phyloP scores from a whole-genome alignment of 2,113 vertebrate species.

The Sciurus niger region DNA sequence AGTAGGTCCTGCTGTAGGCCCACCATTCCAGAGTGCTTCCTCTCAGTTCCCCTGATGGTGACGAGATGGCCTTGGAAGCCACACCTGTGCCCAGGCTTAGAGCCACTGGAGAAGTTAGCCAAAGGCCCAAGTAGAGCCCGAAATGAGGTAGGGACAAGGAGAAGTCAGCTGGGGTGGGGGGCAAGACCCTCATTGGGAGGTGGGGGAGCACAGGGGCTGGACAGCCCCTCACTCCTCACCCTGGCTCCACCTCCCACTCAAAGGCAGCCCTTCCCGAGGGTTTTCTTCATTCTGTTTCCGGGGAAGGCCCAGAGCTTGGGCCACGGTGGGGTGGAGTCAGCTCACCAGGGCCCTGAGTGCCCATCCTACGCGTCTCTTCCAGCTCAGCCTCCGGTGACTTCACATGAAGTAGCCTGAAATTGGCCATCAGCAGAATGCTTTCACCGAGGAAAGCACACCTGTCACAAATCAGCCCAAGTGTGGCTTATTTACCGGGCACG shows the following conservation, averaged over 20 bases:
- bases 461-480: background rate
- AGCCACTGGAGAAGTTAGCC: too few relatives aligned
- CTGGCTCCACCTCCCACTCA: background rate
- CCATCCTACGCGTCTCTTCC: background rate
- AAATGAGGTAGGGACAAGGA: fast-evolving
- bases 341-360: background rate
- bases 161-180: background rate
- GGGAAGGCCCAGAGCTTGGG: background rate
- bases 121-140: background rate
- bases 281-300: background rate
- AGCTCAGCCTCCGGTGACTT: background rate
- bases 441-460: background rate
- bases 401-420: background rate
- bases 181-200: background rate
- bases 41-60: too few relatives aligned
- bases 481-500: background rate
- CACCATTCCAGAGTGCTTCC: too few relatives aligned
- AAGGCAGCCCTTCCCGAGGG: background rate
- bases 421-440: fast-evolving
- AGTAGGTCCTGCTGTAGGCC: fast-evolving
- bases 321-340: background rate
- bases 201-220: background rate
- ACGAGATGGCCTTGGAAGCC: background rate
- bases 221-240: background rate
- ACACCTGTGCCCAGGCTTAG: background rate